Base-by-base conservation (phyloP, 2,113 vertebrate genomes). In the Hyaena hyaena region DNA sequence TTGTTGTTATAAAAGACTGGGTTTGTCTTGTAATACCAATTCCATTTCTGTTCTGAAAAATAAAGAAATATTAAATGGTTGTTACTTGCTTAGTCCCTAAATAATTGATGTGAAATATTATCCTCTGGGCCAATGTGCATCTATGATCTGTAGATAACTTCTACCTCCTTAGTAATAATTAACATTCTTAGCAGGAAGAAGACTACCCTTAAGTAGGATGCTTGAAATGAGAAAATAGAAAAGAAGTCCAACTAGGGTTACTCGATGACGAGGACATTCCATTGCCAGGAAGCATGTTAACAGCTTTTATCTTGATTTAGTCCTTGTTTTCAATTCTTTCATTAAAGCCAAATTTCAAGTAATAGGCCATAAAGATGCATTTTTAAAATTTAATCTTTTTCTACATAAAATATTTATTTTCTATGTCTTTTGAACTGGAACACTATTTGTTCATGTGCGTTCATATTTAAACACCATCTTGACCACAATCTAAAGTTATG, bases 391-490 rank as follows among this genome's bases (percentile, higher is more conserved):
- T 90, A 95, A 87, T 81, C 43, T 93, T 87, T 95, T 92, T 66
- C 12, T 80, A 11, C 39, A 45, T 87, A 93, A 93, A 95, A 94
- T 74, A 97, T 95, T 93, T 88, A 97, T 93, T 97, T 96, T 33
- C 50, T 76, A 26, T 50, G 16, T 85, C 73, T 12, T 93, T 96
- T 89, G 21, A 91, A 58, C 11, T 61, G 7, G 11, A 85, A 82
- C 6, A 86, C 23, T 79, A 76, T 83, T 88, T 95, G 33, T 85
- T 55, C 16, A 73, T 91, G 15, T 61, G 61, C 17, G 33, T 74
- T 86, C 86, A 53, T 82, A 86, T 73, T 82, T 77, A 91, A 35
- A 93, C 4, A 35, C 12, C 28, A 83, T 43, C 33, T 53, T 63
- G 33, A 88, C 17, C 14, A 58, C 16, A 84, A 21, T 88, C 24